A percentile compares a stretch with the other conserved stretches of the same genome.
Conservation (phyloP, 1,140 invertebrate genomes). For the Drosophila cardini region DNA sequence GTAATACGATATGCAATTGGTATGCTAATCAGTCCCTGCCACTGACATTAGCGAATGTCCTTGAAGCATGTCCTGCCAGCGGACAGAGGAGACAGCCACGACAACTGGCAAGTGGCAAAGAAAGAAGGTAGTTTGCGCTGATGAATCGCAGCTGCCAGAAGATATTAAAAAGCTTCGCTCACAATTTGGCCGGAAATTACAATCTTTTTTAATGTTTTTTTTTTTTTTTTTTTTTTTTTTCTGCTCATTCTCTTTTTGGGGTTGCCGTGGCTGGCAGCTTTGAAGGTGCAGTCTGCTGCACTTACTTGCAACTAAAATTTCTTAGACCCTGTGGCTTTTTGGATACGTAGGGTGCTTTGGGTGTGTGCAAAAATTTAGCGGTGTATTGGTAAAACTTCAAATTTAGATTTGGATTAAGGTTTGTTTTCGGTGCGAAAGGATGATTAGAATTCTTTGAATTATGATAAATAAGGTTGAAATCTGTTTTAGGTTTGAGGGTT, state of each 20-base stretch:
- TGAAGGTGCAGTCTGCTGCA: constrained; percentile 21
- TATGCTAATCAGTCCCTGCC: constrained; percentile 27
- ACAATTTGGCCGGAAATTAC: constrained; percentile 68
- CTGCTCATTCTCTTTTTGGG: too few relatives aligned
- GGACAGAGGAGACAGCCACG: background rate
- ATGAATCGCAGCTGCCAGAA: constrained; percentile 33
- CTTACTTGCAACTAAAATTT: constrained; percentile 22
- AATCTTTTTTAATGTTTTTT: constrained; percentile 48
- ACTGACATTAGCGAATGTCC: background rate
- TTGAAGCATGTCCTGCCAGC: background rate
- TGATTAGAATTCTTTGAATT: too few relatives aligned
- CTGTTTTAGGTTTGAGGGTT: too few relatives aligned
- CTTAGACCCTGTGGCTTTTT: constrained; percentile 1
- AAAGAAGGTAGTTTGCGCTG: constrained; percentile 19
- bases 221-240: too few relatives aligned
- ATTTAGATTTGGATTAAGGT: too few relatives aligned
- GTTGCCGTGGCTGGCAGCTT: constrained; percentile 4
- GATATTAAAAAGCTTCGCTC: constrained; percentile 46
- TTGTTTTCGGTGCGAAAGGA: too few relatives aligned
- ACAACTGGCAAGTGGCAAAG: background rate
- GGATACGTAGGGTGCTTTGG: too few relatives aligned
- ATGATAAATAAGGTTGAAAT: too few relatives aligned
- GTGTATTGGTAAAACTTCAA: too few relatives aligned
- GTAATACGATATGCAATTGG: constrained; percentile 9
- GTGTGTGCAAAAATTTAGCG: too few relatives aligned